These are phyloP conservation scores for Ellobium chinense DNA, from an alignment of 2,888 invertebrate genomes.

Conservation along the genomic window DNA sequence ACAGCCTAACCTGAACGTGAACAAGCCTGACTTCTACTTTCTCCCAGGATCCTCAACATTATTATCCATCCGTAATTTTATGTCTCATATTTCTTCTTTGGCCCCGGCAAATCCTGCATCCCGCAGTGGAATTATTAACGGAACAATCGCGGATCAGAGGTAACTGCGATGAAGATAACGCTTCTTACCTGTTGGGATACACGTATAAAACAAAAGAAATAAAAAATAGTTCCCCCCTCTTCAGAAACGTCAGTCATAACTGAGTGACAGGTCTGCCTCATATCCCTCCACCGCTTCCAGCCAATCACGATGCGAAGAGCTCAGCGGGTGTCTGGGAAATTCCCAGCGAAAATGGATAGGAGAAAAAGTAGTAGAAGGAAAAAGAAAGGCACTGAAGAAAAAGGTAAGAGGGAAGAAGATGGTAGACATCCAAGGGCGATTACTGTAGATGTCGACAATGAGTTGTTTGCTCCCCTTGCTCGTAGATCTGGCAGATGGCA, in stretches of 20 bases:
- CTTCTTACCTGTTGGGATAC: too few relatives aligned
- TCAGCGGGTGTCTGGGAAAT: not conserved
- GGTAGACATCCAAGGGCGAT: not conserved
- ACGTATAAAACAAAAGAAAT: too few relatives aligned
- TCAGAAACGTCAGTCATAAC: not conserved
- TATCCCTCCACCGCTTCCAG: not conserved
- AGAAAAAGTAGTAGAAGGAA: slow-evolving; percentile 6
- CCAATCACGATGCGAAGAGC: not conserved
- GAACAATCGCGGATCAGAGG: too few relatives aligned
- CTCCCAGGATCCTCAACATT: too few relatives aligned
- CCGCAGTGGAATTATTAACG: too few relatives aligned
- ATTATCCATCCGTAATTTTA: too few relatives aligned
- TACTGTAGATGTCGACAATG: not conserved
- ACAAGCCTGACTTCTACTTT: too few relatives aligned
- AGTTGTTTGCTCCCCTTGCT: not conserved
- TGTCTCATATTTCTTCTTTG: too few relatives aligned
- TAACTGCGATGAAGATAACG: too few relatives aligned
- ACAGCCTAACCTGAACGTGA: too few relatives aligned
- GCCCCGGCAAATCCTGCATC: too few relatives aligned
- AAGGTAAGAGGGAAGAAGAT: not conserved
- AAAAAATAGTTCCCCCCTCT: too few relatives aligned
- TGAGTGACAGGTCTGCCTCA: not conserved
- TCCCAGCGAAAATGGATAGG: not conserved
- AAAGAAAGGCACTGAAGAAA: not conserved
- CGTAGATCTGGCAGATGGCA: not conserved